phyloP scores from a whole-genome alignment of 1,140 invertebrate species.

The Microvelia longipes region DNA sequence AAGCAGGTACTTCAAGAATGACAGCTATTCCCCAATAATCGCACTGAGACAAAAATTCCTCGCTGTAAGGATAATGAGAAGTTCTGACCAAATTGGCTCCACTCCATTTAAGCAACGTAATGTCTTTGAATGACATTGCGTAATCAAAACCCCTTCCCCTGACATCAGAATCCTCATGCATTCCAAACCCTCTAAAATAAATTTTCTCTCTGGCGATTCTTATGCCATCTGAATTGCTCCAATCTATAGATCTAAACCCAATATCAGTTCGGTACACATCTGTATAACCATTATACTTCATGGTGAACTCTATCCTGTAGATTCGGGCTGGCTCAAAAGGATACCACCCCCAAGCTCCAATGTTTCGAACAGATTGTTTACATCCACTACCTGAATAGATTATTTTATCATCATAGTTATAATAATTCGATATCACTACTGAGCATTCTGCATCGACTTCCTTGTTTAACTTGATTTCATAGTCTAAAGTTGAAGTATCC shows the following conservation, averaged over 20 bases:
- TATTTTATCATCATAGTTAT: background rate
- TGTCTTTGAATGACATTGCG: slow-evolving; percentile 41
- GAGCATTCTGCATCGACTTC: background rate
- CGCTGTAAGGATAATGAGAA: slow-evolving; percentile 57
- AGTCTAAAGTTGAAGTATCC: background rate
- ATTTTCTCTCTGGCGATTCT: slow-evolving; percentile 40
- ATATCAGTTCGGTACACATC: slow-evolving; percentile 37
- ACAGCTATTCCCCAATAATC: slow-evolving; percentile 46
- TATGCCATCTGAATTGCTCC: slow-evolving; percentile 29
- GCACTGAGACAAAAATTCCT: slow-evolving; percentile 49
- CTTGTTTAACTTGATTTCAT: background rate
- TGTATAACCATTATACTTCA: background rate
- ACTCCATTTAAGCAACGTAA: slow-evolving; percentile 48
- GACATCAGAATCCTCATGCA: slow-evolving; percentile 49
- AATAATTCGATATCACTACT: background rate
- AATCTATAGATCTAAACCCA: slow-evolving; percentile 40
- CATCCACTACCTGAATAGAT: background rate
- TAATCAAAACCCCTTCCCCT: slow-evolving; percentile 43
- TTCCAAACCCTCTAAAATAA: slow-evolving; percentile 47
- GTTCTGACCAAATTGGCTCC: slow-evolving; percentile 50
- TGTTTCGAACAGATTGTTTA: background rate
- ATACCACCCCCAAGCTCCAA: background rate
- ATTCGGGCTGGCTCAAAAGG: background rate
- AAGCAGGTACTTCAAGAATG: slow-evolving; percentile 45
- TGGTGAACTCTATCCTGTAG: background rate